Conservation (phyloP, 2,888 invertebrate genomes). For the Hyposoter didymator region DNA sequence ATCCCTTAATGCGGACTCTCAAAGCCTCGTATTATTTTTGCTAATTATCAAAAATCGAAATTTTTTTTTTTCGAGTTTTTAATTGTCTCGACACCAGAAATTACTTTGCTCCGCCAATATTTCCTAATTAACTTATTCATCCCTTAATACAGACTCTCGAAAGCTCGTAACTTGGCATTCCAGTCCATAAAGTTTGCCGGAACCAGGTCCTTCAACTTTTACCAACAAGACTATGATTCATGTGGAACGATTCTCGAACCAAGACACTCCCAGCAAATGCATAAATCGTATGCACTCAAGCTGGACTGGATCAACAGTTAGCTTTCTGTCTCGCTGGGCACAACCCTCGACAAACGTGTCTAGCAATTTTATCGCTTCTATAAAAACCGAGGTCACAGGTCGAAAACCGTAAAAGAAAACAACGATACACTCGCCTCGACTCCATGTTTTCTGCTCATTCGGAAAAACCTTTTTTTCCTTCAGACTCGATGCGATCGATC, state of each 20-base stretch:
- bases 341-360: conserved; percentile 36
- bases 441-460: not conserved
- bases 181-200: not conserved
- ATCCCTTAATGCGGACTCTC: not conserved
- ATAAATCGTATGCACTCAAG: not conserved
- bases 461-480: not conserved
- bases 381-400: not conserved
- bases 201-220: conserved; percentile 13
- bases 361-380: conserved; percentile 29
- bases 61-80: not conserved
- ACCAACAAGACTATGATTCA: not conserved
- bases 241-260: not conserved
- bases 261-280: conserved; percentile 4
- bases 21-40: no score
- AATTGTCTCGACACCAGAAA: not conserved
- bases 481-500: conserved; percentile 34
- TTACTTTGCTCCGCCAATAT: not conserved
- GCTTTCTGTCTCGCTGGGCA: conserved; percentile 20
- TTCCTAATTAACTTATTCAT: not conserved
- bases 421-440: not conserved
- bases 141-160: not conserved
- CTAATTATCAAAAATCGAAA: no score
- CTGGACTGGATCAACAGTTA: conserved; percentile 46
- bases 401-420: not conserved
- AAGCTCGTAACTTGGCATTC: not conserved